These are phyloP conservation scores for Amitus sp. DNA, from an alignment of 2,888 invertebrate genomes.

Conservation along the genomic window DNA sequence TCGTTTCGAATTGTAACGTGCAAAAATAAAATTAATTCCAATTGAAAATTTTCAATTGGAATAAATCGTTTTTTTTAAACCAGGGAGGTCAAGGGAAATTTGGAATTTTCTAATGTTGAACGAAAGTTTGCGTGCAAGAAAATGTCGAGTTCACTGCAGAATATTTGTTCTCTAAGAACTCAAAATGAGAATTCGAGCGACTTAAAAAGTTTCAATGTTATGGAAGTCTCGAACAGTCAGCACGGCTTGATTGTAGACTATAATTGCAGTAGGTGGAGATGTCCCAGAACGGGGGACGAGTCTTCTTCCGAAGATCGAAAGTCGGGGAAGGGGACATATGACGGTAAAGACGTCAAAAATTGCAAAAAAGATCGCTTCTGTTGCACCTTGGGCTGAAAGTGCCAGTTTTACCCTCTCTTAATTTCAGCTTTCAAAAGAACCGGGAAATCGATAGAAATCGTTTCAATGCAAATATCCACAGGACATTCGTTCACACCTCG, in stretches of 20 bases:
- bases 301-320: constrained; percentile 63
- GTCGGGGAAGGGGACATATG: constrained; percentile 61
- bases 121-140: no score
- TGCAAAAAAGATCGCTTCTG: constrained; percentile 3
- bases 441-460: background rate
- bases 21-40: no score
- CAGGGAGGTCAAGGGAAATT: no score
- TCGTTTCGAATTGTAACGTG: no score
- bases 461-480: background rate
- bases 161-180: no score
- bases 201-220: constrained; percentile 13
- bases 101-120: no score
- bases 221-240: constrained; percentile 43
- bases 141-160: no score
- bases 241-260: constrained; percentile 61
- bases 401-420: background rate
- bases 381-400: background rate
- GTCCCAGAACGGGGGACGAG: constrained; percentile 55
- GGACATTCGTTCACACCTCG: background rate
- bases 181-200: constrained; percentile 6
- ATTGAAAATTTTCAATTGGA: no score
- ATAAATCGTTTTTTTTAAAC: no score
- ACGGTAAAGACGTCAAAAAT: constrained; percentile 51
- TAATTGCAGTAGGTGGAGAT: constrained; percentile 64
- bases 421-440: background rate